These are phyloP conservation scores for Pholis gunnellus DNA, from an alignment of 2,113 vertebrate species.

Conservation along the genomic window DNA sequence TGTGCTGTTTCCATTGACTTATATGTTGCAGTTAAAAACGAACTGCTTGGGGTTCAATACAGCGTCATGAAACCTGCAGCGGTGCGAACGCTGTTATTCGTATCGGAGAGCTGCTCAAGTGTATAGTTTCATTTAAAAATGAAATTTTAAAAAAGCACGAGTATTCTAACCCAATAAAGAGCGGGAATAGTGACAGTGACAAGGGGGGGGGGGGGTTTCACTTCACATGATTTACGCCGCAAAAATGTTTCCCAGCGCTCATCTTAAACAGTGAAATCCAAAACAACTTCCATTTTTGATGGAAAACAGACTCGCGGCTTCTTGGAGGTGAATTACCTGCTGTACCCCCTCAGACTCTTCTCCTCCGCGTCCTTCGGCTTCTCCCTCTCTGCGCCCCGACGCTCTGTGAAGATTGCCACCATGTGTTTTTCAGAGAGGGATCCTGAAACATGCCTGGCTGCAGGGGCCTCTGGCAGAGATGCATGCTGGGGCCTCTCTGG, in stretches of 20 bases:
- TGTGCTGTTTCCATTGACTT: too few species aligned
- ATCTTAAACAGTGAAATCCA: conserved; percentile 53
- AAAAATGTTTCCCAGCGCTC: conserved; percentile 46
- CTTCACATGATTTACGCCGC: conserved; percentile 29
- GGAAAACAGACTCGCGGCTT: conserved; percentile 72
- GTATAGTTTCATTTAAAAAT: conserved; percentile 37
- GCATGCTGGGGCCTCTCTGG: conserved; percentile 48
- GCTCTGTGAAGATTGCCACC: conserved; percentile 70
- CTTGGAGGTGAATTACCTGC: conserved; percentile 60
- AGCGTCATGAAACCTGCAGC: neutral
- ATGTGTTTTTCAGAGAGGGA: conserved; percentile 70
- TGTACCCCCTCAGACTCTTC: conserved; percentile 36
- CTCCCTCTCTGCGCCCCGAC: conserved; percentile 25
- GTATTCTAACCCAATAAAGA: conserved; percentile 39
- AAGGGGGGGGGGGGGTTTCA: conserved; percentile 16
- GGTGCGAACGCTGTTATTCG: conserved; percentile 31
- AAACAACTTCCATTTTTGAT: conserved; percentile 61
- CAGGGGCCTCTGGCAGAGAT: conserved; percentile 38
- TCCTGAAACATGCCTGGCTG: conserved; percentile 49
- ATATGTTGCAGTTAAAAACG: too few species aligned
- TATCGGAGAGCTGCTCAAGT: neutral
- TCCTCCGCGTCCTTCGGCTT: conserved; percentile 30
- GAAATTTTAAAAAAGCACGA: conserved; percentile 21
- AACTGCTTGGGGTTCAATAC: too few species aligned
- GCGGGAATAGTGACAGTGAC: neutral